Evolutionary conservation across 2,113 vertebrate genomes (phyloP).

Genomic region (Phoenicopterus ruber): DNA sequence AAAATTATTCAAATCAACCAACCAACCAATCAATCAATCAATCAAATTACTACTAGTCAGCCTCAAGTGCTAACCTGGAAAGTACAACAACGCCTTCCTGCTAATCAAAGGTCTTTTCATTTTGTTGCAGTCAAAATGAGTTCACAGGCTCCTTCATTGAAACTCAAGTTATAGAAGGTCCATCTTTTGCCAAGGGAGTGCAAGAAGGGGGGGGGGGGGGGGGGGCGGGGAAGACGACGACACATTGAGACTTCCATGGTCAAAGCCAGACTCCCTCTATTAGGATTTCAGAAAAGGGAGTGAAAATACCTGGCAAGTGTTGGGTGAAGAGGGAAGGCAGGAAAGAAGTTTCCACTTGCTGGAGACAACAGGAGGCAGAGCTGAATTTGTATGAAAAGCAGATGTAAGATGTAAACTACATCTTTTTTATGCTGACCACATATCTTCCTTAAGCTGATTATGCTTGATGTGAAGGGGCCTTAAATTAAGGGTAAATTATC

Average conservation of each 20-base stretch:
- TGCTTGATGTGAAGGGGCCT: not conserved
- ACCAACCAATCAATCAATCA: not conserved
- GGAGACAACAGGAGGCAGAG: not conserved
- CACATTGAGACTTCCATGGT: not conserved
- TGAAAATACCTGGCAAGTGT: not conserved
- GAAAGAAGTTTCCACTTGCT: not conserved
- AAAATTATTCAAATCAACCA: not conserved
- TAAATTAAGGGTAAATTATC: not conserved
- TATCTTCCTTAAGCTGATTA: conserved; percentile 11
- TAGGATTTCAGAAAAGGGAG: not conserved
- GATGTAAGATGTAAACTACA: not conserved
- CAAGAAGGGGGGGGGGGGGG: not conserved
- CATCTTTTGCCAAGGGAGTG: not conserved
- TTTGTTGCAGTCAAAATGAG: not conserved
- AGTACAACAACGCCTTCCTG: not conserved
- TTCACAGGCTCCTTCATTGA: not conserved
- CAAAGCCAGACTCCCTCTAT: not conserved
- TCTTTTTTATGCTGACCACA: not conserved
- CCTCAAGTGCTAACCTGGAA: not conserved
- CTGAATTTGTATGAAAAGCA: not conserved
- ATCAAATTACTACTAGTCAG: not conserved
- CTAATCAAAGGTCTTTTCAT: not conserved
- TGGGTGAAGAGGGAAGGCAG: not conserved
- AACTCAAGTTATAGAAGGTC: not conserved
- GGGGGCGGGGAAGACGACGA: too few species aligned